Conservation (phyloP, 2,113 vertebrate genomes). For the Neomonachus schauinslandi region DNA sequence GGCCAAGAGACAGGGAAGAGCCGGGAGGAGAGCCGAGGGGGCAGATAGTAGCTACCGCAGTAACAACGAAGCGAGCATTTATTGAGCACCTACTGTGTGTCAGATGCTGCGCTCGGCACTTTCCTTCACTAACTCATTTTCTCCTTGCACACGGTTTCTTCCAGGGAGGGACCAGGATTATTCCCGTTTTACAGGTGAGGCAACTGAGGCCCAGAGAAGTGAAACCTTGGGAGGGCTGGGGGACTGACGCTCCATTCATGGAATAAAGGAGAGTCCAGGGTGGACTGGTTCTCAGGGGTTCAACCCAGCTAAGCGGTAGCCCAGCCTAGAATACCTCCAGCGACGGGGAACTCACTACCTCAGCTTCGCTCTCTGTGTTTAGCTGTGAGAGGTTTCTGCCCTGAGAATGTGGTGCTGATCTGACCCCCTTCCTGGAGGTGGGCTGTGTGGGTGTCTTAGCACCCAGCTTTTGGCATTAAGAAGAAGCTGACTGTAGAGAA, state of each 20-base stretch:
- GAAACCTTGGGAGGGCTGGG: not conserved
- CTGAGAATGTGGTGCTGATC: not conserved
- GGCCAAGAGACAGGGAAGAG: not conserved
- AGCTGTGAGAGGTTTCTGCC: not conserved
- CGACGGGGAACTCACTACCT: not conserved
- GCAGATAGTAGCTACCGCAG: fast-evolving
- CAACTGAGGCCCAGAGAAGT: not conserved
- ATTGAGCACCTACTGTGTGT: not conserved
- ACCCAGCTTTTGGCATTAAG: not conserved
- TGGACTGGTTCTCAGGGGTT: not conserved
- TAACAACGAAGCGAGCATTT: fast-evolving
- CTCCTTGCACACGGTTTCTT: not conserved
- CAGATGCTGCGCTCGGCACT: not conserved
- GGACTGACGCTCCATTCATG: not conserved
- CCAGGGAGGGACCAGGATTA: not conserved
- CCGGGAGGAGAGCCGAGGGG: fast-evolving
- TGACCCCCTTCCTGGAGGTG: not conserved
- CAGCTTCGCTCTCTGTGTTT: not conserved
- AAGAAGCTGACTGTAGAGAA: not conserved
- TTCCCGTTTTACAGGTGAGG: not conserved
- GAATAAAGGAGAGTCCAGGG: not conserved
- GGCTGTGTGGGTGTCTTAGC: not conserved
- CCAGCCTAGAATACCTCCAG: not conserved
- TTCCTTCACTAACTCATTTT: not conserved
- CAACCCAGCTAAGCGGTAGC: not conserved